These are phyloP conservation scores for Scolopax mira DNA, from an alignment of 2,113 vertebrate genomes.

Conservation along the genomic window DNA sequence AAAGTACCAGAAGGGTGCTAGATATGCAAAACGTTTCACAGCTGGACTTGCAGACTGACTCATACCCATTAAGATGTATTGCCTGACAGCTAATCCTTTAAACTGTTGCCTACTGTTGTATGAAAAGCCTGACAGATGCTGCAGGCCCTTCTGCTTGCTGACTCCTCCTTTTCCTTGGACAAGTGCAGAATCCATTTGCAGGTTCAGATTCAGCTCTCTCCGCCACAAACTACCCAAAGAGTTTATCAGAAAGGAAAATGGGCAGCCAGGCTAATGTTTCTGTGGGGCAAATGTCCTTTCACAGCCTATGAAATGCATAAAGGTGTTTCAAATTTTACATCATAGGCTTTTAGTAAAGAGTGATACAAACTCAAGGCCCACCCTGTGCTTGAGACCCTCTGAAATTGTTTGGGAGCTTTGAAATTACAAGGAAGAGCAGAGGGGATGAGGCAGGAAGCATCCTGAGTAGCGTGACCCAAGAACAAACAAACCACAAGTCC, in stretches of 20 bases:
- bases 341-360: not conserved
- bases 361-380: not conserved
- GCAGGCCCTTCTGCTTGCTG: not conserved
- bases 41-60: not conserved
- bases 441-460: not conserved
- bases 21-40: not conserved
- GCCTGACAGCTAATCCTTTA: not conserved
- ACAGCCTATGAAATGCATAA: not conserved
- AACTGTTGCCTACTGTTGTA: not conserved
- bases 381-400: not conserved
- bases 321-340: not conserved
- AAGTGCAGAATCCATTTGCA: not conserved
- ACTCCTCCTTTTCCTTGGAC: not conserved
- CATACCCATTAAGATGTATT: not conserved
- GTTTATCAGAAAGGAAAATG: not conserved
- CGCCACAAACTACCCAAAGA: not conserved
- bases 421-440: not conserved
- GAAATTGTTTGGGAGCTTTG: not conserved
- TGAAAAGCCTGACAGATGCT: not conserved
- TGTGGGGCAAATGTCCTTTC: not conserved
- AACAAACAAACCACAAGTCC: not conserved
- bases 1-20: not conserved
- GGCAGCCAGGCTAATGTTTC: not conserved
- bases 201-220: not conserved
- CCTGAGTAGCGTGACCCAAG: not conserved